Evolutionary conservation across 2,113 vertebrate species (phyloP), one percentile per base, ranked within the genome.

Genomic region (Cololabis saira): DNA sequence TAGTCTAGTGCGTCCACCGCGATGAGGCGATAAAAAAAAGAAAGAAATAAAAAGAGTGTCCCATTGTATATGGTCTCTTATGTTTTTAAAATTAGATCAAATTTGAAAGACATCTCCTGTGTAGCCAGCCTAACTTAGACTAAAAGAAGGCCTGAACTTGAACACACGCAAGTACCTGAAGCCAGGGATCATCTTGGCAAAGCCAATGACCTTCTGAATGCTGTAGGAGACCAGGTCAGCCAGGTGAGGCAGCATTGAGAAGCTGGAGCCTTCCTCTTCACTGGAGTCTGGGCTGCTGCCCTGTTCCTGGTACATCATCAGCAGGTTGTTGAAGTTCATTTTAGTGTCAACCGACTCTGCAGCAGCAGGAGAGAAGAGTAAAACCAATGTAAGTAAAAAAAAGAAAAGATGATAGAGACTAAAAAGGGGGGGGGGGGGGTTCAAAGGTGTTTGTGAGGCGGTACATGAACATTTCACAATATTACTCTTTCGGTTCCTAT

Each of bases 111-210:
- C 24, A 27, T 27, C 24, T 27, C 3, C 24, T 27, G 24, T 27
- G 24, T 27, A 3, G 24, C 24, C 24, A 27, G 24, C 5, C 24
- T 27, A 27, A 27, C 5, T 27, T 27, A 33, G 12, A 58, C 22
- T 1, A 4, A 37, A 44, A 13, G 6, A 17, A 12, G 45, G 14
- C 17, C 17, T 18, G 24, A 5, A 15, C 8, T 19, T 15, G 57
- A n/a, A 53, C 21, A 27, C n/a, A 24, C 3, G 48, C 14, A 44
- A 91, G 76, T 76, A 99, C 97, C 94, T 97, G 94, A 99, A 99
- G 0, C 97, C 97, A 0, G 97, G 97, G 82, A 99, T 98, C 96
- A 96, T 98, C 84, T 99, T 99, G 78, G 97, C 97, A 74, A 99
- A 99, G 74, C 96, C 95, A 0, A 98, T 96, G 62, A 99, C 96